These are phyloP conservation scores for Sphaerophoria rueppellii DNA, from an alignment of 2,888 invertebrate genomes.

Conservation along the genomic window DNA sequence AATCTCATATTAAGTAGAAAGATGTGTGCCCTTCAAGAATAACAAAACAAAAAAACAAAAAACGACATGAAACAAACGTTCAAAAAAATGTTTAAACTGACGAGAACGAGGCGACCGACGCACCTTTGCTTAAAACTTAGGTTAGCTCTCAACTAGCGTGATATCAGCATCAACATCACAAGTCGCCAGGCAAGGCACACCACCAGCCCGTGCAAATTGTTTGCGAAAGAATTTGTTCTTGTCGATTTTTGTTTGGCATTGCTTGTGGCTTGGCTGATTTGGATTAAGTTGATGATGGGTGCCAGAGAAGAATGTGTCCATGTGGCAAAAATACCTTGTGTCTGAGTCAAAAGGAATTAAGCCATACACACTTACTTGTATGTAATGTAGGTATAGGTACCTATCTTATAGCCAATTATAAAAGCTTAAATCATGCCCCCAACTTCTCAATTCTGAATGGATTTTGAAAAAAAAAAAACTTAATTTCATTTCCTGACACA, in stretches of 20 bases:
- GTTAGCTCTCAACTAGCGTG: neutral
- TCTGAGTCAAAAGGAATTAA: neutral
- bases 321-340: slow-evolving; percentile 16
- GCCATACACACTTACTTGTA: too few species aligned
- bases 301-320: slow-evolving; percentile 21
- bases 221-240: slow-evolving; percentile 24
- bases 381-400: too few species aligned
- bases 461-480: too few species aligned
- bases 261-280: neutral
- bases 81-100: slow-evolving; percentile 24
- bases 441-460: too few species aligned
- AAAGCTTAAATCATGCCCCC: too few species aligned
- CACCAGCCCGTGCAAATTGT: slow-evolving; percentile 23
- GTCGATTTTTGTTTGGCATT: slow-evolving; percentile 18
- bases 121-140: slow-evolving; percentile 35
- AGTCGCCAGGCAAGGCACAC: neutral
- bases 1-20: slow-evolving; percentile 54
- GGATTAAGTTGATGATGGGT: slow-evolving; percentile 13
- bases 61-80: slow-evolving; percentile 8
- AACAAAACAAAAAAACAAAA: slow-evolving; percentile 6
- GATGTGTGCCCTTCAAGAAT: slow-evolving; percentile 55
- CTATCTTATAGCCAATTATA: too few species aligned
- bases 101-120: slow-evolving; percentile 17
- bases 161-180: slow-evolving; percentile 32
- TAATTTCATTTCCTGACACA: too few species aligned